phyloP scores from a whole-genome alignment of 2,113 vertebrate genomes.

The Esox niger region DNA sequence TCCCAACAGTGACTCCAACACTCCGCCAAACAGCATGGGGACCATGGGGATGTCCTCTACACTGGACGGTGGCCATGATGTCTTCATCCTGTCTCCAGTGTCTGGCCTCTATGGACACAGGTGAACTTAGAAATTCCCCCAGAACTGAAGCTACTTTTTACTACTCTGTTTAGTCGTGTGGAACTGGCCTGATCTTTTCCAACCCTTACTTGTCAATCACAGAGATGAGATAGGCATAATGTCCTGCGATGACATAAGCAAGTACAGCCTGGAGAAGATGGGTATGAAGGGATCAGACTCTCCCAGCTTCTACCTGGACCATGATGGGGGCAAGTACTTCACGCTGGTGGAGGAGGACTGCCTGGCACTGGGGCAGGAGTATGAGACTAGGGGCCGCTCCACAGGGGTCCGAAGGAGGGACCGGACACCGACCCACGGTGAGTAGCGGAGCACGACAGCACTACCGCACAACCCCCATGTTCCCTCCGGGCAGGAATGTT shows the following conservation, averaged over 20 bases:
- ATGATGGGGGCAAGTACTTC: conserved; percentile 73
- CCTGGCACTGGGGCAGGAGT: conserved; percentile 54
- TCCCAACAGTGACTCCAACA: conserved; percentile 72
- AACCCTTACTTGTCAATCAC: not conserved
- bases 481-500: too few species aligned
- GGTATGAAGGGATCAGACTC: conserved; percentile 75
- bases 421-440: conserved; percentile 77
- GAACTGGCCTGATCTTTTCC: not conserved
- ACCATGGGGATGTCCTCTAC: conserved; percentile 73
- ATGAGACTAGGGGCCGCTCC: conserved; percentile 66
- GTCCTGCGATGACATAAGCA: conserved; percentile 69
- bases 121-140: conserved; percentile 52
- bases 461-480: too few species aligned
- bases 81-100: conserved; percentile 78
- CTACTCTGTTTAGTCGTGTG: not conserved
- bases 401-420: conserved; percentile 74
- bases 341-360: conserved; percentile 68
- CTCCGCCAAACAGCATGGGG: conserved; percentile 75
- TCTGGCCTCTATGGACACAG: conserved; percentile 75
- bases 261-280: conserved; percentile 70
- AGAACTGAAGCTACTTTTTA: not conserved
- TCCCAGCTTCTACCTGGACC: conserved; percentile 72
- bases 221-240: conserved; percentile 74
- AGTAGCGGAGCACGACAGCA: not conserved
- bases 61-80: conserved; percentile 74